Base-by-base conservation (phyloP, 2,113 vertebrate species). In the Euleptes europaea region DNA sequence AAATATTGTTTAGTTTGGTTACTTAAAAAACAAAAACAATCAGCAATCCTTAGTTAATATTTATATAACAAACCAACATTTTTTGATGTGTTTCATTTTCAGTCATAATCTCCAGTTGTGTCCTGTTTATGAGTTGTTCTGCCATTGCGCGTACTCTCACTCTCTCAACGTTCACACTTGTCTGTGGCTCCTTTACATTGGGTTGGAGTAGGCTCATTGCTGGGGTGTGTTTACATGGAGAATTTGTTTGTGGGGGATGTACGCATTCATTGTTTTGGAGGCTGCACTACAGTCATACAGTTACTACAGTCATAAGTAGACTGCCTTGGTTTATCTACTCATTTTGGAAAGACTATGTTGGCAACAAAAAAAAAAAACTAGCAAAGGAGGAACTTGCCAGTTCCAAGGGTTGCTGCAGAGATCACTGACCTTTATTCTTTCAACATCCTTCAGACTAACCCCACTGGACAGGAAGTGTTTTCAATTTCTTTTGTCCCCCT, bases 61-160 rank as follows among this genome's bases (percentile, higher is more conserved):
- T 95, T 93, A 95, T 84, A 74, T 28, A 80, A 74, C 40, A 89
- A 93, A 95, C 87, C 79, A 93, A 91, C 80, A 84, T 90, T 84
- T 92, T 79, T 78, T 88, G 85, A 90, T 88, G 71, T 65, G 44
- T 80, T 86, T 94, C 87, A 78, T 74, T 88, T 92, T 94, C 85
- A 89, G 91, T 88, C 74, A 91, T 81, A 85, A 92, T 85, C 42
- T 81, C 82, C 44, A 71, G 23, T 81, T 69, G 86, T 78, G 70
- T 54, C 83, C 83, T 78, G 70, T 42, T 82, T 71, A 90, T 70
- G 92, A 92, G 88, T 12, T 13, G 38, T 83, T 40, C 26, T 75
- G 84, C 47, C 84, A 10, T 23, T 90, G 83, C 78, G 13, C 57
- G 21, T 21, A 6, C 19, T 2, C 21, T 23, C 21, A 2, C 57